A percentile compares a stretch with the other conserved stretches of the same genome.
phyloP scores from a whole-genome alignment of 2,888 invertebrate genomes.

The Andrena bucephala region DNA sequence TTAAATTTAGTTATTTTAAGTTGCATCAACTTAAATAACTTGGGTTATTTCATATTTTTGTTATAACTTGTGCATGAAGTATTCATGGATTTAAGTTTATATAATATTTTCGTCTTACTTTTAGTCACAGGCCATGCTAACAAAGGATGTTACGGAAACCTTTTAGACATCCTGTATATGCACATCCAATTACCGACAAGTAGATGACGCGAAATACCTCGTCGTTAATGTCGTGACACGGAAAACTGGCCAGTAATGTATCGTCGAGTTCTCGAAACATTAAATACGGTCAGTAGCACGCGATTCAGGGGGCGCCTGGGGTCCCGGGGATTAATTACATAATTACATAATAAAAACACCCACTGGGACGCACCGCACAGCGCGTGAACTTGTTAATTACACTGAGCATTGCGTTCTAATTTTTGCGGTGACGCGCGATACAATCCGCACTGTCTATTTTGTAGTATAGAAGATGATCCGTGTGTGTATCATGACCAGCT shows the following conservation, averaged over 20 bases:
- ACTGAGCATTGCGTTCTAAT: not conserved
- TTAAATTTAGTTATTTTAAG: too few relatives aligned
- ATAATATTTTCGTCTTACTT: too few relatives aligned
- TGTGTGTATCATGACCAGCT: not conserved
- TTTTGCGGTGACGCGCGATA: not conserved
- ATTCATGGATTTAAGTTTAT: too few relatives aligned
- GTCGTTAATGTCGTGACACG: constrained; percentile 52
- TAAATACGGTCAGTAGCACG: constrained; percentile 28
- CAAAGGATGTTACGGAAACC: too few relatives aligned
- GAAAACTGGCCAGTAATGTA: constrained; percentile 35
- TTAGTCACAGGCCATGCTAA: too few relatives aligned
- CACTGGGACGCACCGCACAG: not conserved
- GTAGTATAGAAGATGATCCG: too few relatives aligned
- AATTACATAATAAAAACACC: not conserved
- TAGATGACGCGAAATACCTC: constrained; percentile 26
- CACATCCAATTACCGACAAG: constrained; percentile 59
- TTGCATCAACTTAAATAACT: too few relatives aligned
- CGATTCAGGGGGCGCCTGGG: not conserved
- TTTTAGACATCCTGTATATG: constrained; percentile 14
- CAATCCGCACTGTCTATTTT: not conserved
- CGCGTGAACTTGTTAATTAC: not conserved
- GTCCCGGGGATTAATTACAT: constrained; percentile 23
- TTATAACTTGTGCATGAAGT: too few relatives aligned
- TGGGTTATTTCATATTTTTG: too few relatives aligned
- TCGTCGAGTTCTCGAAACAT: constrained; percentile 28